Conservation (phyloP, 2,113 vertebrate genomes). For the Xenopus borealis region DNA sequence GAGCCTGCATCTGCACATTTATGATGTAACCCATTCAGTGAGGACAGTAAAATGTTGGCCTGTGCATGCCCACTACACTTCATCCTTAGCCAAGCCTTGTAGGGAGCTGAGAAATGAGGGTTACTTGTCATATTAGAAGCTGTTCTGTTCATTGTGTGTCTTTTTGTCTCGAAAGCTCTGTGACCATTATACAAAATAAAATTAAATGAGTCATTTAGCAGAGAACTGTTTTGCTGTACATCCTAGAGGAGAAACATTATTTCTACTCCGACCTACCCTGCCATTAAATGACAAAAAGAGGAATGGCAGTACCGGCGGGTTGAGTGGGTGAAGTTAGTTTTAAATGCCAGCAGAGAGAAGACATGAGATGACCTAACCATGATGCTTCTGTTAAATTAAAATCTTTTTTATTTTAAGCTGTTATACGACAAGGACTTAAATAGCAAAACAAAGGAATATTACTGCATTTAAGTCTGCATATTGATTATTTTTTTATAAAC, state of each 20-base stretch:
- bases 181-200: constrained; percentile 80
- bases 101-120: constrained; percentile 13
- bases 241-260: constrained; percentile 71
- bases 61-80: not conserved
- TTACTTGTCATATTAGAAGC: constrained; percentile 96
- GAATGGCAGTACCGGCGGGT: constrained; percentile 6
- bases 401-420: too few relatives aligned
- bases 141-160: constrained; percentile 65
- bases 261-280: constrained; percentile 67
- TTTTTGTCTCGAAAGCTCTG: constrained; percentile 70
- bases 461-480: too few relatives aligned
- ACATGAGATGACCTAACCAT: constrained; percentile 9
- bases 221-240: constrained; percentile 70
- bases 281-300: constrained; percentile 51
- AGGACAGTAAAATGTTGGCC: not conserved
- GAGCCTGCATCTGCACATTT: too few relatives aligned
- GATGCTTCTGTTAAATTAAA: constrained; percentile 30
- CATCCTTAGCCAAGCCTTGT: not conserved
- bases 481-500: too few relatives aligned
- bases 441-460: not conserved
- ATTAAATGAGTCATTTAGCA: constrained; percentile 77
- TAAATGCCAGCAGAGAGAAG: constrained; percentile 32
- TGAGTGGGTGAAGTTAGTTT: constrained; percentile 13
- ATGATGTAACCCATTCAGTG: too few relatives aligned
- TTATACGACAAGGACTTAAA: not conserved